Evolutionary conservation across 2,888 invertebrate species (phyloP), one percentile per base, ranked within the genome.

Genomic region (Troilus luridus): DNA sequence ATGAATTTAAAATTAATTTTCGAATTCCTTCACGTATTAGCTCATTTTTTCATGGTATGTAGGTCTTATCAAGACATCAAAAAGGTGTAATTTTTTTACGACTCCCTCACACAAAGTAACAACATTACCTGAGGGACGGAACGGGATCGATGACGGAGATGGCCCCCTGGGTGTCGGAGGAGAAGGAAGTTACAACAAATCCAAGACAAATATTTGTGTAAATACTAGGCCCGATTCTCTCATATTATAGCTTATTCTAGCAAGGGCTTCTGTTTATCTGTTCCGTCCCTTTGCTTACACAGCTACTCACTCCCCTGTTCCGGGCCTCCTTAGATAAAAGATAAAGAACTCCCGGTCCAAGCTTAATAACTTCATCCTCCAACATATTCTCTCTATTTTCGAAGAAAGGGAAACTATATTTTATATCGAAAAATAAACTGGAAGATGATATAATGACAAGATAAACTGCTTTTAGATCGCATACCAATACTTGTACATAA

Each of bases 191-290:
- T 85, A 58, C 85, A 54, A 85, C 56, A 85, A 58, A 85, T 85
- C 85, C 85, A 85, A 85, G 85, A 85, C 85, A 85, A 85, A 85
- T 85, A 85, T 58, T 85, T 85, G 85, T 85, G 85, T 85, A 85
- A 85, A 85, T 85, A 85, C 56, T 85, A 85, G 85, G 56, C 54
- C 85, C 56, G 56, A 85, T 54, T 85, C 85, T 85, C 56, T 77
- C 72, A 77, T 85, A 85, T 85, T 85, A 85, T 85, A 85, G 85
- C 85, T 85, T 85, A 85, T 85, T 85, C 54, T 85, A 85, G 21
- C 85, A 58, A 58, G n/a, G 56, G 85, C 54, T 12, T 85, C 56
- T 85, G 85, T 85, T 56, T 58, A 85, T 85, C 85, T 12, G n/a
- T 0, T 7, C 54, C 85, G 54, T 58, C 56, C n/a, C n/a, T n/a